Base-by-base conservation (phyloP, 2,888 invertebrate species). In the Sclerodermus sp. region DNA sequence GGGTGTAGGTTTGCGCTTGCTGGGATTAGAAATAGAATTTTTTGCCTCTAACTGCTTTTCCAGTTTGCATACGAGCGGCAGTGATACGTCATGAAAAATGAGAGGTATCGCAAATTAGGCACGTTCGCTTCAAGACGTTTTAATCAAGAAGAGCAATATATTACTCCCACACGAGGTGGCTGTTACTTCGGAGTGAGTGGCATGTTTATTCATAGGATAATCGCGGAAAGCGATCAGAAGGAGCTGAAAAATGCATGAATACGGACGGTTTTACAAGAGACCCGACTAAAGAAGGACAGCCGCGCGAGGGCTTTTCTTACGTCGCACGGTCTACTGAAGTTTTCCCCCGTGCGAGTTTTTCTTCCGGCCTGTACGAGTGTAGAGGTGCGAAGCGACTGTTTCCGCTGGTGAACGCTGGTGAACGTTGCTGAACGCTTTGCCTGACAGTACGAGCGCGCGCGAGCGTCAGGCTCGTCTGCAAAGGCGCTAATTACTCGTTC, bases 141-240 rank as follows among this genome's bases (percentile, higher is more conserved):
- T 23, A 23, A 23, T 23, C 8, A 23, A 23, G 23, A 23, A 8
- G 8, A 23, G 3, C 3, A 23, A 23, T 23, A 23, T 8, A 8
- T 36, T 10, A n/a, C 36, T 36, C n/a, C 36, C 13, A 14, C n/a
- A 51, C 50, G 48, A 48, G 23, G 32, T 16, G 9, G 38, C 9
- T 9, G 5, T 30, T 23, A n/a, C n/a, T n/a, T n/a, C n/a, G n/a
- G n/a, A n/a, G n/a, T n/a, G n/a, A n/a, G 63, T 66, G 59, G 66
- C 70, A 66, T 67, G 66, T 70, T 67, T 70, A 69, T 68, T 72
- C 67, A 66, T 69, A 64, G 64, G 64, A 67, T 67, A 70, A 72
- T 73, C 71, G 62, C 55, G 64, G 67, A 68, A 70, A 67, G 67
- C 64, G 59, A 72, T 73, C 71, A 64, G 23, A n/a, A n/a, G 23